A percentile compares a stretch with the other conserved stretches of the same genome.
These are phyloP conservation scores for Charanyca ferruginea DNA, from an alignment of 2,888 invertebrate genomes.

Conservation along the genomic window DNA sequence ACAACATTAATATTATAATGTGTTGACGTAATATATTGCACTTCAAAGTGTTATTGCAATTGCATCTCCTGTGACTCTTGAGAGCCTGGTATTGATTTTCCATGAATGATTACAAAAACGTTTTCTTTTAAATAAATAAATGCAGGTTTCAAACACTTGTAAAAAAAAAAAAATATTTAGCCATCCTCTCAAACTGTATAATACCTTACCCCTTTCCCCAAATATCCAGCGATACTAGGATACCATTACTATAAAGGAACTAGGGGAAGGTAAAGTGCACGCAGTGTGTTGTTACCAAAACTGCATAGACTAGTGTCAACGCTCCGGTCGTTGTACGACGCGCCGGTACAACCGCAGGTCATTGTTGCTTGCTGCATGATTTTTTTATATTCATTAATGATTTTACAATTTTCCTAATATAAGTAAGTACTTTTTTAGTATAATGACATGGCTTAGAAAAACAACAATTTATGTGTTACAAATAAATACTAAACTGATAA, in stretches of 20 bases:
- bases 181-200: not conserved
- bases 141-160: too few relatives aligned
- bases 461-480: too few relatives aligned
- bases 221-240: constrained; percentile 19
- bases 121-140: too few relatives aligned
- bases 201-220: not conserved
- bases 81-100: too few relatives aligned
- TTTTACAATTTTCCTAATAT: not conserved
- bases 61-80: too few relatives aligned
- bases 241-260: constrained; percentile 6
- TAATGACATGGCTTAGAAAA: not conserved
- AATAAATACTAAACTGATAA: too few relatives aligned
- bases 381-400: not conserved
- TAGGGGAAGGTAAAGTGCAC: constrained; percentile 20
- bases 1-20: too few relatives aligned
- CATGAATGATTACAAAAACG: too few relatives aligned
- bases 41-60: too few relatives aligned
- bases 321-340: constrained; percentile 78
- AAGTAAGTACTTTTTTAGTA: not conserved
- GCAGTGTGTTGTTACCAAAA: constrained; percentile 74
- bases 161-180: too few relatives aligned
- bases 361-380: constrained; percentile 6
- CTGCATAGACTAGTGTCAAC: constrained; percentile 83
- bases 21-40: too few relatives aligned
- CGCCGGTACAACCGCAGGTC: constrained; percentile 66